Base-by-base conservation (phyloP, 2,797 vertebrate genomes). In the Gallirallus australis region DNA sequence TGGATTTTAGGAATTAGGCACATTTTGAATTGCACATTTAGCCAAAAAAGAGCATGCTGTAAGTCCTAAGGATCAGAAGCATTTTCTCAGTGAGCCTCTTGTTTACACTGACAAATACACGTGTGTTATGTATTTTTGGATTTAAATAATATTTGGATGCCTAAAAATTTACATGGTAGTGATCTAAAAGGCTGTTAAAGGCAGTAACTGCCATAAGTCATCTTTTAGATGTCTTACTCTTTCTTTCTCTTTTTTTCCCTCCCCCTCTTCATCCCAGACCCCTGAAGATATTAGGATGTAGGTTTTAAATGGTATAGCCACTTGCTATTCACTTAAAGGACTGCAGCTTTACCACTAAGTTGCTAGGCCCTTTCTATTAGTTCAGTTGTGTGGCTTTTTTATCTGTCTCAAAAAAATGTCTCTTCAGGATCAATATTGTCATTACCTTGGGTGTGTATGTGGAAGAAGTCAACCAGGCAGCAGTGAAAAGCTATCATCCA, bases 1-100 rank as follows among this genome's bases (percentile, higher is more conserved):
- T 97, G 97, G 97, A 97, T 98, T 98, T 97, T 97, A 97, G 97
- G 97, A 98, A 97, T 98, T 98, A 98, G 97, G 96, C 96, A 97
- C 39, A 75, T 97, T 97, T 97, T 97, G 96, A 97, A 97, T 98
- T 97, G 96, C 94, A 97, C 96, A 89, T 97, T 96, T 97, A 95
- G 85, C 96, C 89, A 93, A 97, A 97, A 96, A 96, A 94, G 85
- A 89, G 31, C 90, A 71, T 95, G 79, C 63, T 90, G 79, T 64
- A 92, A 91, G 77, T 95, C 95, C 64, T 82, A 80, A 96, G 95
- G 95, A 97, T 91, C 81, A 94, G 94, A 97, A 92, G 33, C 73
- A 18, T 97, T 97, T 61, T 92, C 75, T 92, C 63, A 88, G 64
- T 39, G 31, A 95, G 68, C 89, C 90, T 93, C 76, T 88, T 73